phyloP scores from a whole-genome alignment of 2,888 invertebrate species.

The Achlya flavicornis region DNA sequence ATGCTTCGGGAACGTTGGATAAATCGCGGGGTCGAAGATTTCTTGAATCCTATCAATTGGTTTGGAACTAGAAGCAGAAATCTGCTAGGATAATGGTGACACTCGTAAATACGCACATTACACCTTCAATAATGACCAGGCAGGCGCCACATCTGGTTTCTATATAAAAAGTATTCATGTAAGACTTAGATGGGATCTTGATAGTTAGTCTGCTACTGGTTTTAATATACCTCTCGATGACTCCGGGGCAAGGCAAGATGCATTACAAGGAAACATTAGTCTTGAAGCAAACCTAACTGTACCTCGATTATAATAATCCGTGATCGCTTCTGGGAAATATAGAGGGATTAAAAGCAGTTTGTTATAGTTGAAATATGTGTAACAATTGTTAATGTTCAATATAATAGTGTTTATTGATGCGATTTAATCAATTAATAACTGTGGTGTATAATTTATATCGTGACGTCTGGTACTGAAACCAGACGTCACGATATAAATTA shows the following conservation, averaged over 20 bases:
- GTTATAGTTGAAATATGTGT: not conserved
- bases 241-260: constrained; percentile 29
- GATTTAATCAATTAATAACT: constrained; percentile 68
- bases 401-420: constrained; percentile 27
- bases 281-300: not conserved
- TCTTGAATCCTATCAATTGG: too few relatives aligned
- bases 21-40: too few relatives aligned
- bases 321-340: constrained; percentile 6
- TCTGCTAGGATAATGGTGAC: too few relatives aligned
- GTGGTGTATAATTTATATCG: constrained; percentile 38
- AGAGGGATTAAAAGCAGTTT: not conserved
- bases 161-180: not conserved
- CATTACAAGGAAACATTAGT: constrained; percentile 25
- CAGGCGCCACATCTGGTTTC: not conserved
- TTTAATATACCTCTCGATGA: constrained; percentile 33
- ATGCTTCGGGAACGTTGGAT: too few relatives aligned
- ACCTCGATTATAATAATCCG: not conserved
- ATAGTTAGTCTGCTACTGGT: constrained; percentile 25
- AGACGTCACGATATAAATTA: constrained; percentile 64
- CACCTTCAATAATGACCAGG: not conserved
- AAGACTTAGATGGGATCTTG: not conserved
- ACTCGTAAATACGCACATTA: too few relatives aligned
- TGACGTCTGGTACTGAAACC: constrained; percentile 8
- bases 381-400: not conserved
- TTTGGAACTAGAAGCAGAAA: too few relatives aligned